These are phyloP conservation scores for Oryzias woworae DNA, from an alignment of 2,113 vertebrate genomes.

Conservation along the genomic window DNA sequence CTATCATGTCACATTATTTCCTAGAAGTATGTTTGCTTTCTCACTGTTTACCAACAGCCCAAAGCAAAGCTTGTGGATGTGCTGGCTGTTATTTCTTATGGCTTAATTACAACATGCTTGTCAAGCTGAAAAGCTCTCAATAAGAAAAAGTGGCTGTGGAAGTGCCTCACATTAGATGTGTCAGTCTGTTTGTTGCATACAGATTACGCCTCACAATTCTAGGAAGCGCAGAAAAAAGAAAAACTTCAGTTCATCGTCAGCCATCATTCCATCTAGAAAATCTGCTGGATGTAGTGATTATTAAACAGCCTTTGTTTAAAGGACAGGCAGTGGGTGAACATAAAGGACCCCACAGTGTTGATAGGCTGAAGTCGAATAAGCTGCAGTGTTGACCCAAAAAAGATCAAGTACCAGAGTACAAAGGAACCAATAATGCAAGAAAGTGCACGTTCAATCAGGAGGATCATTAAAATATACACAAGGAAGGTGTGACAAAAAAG, in stretches of 20 bases:
- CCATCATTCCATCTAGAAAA: constrained; percentile 44
- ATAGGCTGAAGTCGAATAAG: too few species aligned
- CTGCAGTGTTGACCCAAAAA: too few species aligned
- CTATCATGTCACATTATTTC: constrained; percentile 50
- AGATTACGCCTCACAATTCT: constrained; percentile 35
- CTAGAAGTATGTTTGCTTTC: constrained; percentile 39
- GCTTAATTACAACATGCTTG: constrained; percentile 60
- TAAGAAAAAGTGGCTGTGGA: constrained; percentile 59
- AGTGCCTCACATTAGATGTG: constrained; percentile 61
- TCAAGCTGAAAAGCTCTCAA: constrained; percentile 60
- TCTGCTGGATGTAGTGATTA: constrained; percentile 33
- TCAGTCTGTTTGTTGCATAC: constrained; percentile 56
- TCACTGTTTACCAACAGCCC: constrained; percentile 28
- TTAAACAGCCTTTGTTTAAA: constrained; percentile 44
- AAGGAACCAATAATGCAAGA: too few species aligned
- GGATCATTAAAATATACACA: too few species aligned
- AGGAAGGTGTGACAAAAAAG: too few species aligned
- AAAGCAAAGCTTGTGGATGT: constrained; percentile 32
- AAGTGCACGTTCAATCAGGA: too few species aligned
- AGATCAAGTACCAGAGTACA: too few species aligned
- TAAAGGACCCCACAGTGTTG: too few species aligned
- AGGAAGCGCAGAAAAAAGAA: constrained; percentile 45
- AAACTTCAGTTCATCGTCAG: constrained; percentile 58
- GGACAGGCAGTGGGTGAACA: constrained; percentile 22
- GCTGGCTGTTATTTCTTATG: constrained; percentile 59